Conservation (phyloP, 2,888 invertebrate species). For the Ecdyonurus torrentis region DNA sequence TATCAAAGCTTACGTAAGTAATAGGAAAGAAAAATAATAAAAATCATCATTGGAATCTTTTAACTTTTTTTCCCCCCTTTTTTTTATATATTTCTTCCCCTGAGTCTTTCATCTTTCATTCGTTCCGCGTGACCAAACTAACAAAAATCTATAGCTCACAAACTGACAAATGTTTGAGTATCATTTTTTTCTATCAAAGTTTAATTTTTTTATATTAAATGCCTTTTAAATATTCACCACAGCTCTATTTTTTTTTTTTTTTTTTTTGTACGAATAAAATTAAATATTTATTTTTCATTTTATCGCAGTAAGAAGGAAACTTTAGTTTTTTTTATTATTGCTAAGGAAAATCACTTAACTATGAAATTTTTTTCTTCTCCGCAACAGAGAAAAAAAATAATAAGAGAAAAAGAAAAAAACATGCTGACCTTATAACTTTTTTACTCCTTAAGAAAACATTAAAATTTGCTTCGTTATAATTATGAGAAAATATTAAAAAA, state of each 20-base stretch:
- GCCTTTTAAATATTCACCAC: background rate
- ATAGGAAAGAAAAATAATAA: no score
- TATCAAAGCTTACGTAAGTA: no score
- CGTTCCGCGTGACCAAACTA: conserved; percentile 3
- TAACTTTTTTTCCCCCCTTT: no score
- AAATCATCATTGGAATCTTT: no score
- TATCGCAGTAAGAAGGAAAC: background rate
- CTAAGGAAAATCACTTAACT: background rate
- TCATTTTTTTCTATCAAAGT: background rate
- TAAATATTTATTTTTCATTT: background rate
- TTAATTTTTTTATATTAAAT: background rate
- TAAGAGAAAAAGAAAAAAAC: no score
- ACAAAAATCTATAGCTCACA: conserved; percentile 1
- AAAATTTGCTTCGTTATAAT: background rate
- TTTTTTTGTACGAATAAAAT: background rate
- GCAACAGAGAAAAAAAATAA: background rate
- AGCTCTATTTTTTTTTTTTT: background rate
- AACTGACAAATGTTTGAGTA: background rate
- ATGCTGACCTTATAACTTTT: background rate
- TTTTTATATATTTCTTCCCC: background rate
- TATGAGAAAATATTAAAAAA: background rate
- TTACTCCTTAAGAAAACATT: background rate
- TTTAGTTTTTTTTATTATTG: background rate
- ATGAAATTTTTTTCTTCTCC: background rate
- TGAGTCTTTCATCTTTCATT: background rate